phyloP scores from a whole-genome alignment of 1,140 invertebrate species.

The Linepithema humile region DNA sequence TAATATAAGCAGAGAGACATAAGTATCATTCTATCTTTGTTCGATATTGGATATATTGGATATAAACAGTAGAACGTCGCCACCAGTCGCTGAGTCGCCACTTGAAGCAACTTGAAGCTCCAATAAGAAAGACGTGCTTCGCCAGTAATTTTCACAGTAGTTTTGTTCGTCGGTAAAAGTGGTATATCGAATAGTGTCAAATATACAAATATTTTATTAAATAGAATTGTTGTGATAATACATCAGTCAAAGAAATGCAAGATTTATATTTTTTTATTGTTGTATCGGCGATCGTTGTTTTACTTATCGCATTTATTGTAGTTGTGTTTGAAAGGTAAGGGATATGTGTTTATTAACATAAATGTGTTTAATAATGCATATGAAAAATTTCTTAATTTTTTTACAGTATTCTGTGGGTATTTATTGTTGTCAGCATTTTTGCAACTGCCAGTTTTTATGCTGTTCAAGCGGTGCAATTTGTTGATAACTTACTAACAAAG shows the following conservation, averaged over 20 bases:
- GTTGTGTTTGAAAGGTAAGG: constrained; percentile 75
- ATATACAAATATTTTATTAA: constrained; percentile 2
- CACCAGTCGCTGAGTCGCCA: no score
- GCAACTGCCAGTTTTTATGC: constrained; percentile 73
- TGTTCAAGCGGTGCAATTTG: constrained; percentile 66
- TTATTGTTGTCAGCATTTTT: constrained; percentile 71
- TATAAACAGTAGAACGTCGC: no score
- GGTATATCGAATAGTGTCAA: constrained; percentile 28
- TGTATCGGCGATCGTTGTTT: constrained; percentile 50
- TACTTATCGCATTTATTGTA: constrained; percentile 47
- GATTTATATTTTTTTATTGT: constrained; percentile 22
- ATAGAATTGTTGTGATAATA: background rate
- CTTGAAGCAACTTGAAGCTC: no score
- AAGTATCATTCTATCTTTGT: no score
- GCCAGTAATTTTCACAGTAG: background rate
- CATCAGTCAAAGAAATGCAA: constrained; percentile 3
- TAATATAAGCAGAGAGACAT: no score
- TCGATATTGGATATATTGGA: no score
- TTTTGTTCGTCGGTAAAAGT: background rate
- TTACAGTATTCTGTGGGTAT: constrained; percentile 75
- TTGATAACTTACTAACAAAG: constrained; percentile 62
- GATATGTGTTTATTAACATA: background rate
- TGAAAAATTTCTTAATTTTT: background rate
- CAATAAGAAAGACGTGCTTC: no score
- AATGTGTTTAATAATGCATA: background rate